Base-by-base conservation (phyloP, 2,113 vertebrate species). In the Syngnathus scovelli region DNA sequence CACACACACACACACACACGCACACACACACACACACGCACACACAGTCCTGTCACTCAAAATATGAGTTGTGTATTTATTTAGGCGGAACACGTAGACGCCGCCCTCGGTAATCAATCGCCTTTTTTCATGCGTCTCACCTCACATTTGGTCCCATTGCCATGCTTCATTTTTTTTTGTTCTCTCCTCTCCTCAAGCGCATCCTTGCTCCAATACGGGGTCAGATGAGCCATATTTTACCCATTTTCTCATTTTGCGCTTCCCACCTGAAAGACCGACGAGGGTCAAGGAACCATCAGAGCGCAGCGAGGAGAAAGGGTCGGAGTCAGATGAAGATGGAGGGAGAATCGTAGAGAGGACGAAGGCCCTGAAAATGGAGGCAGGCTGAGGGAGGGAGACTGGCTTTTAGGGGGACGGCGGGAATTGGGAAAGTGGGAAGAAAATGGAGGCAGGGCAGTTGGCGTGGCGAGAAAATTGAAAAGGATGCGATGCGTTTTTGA, bases 381-480 rank as follows among this genome's bases (percentile, higher is more conserved):
- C 46, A 2, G 55, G 43, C 46, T 1, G 43, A 61, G 70, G 16
- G 23, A 63, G 64, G 61, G 51, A 69, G 79, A 66, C 76, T 70
- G 77, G 77, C 76, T 84, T 79, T 70, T 67, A 67, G 71, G 74
- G 27, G 41, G 64, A 77, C 76, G 84, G 72, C 3, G 67, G 71
- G 65, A 82, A 76, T 81, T 2, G 41, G 41, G 41, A 43, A 43
- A 43, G 41, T 8, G 3, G 41, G 9, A 43, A 4, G 41, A 43
- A 68, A 78, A 74, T 48, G 65, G 70, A 77, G 71, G 79, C 76
- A 75, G 76, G 82, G 80, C 71, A 72, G 66, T 83, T 84, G 87
- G 81, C 78, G 85, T 67, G 65, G 78, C 68, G 83, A 90, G 84
- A 85, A 90, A 89, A 90, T 89, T 88, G 88, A 89, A 91, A 90